These are phyloP conservation scores for Numenius phaeopus DNA, from an alignment of 2,797 vertebrate species.

Conservation along the genomic window DNA sequence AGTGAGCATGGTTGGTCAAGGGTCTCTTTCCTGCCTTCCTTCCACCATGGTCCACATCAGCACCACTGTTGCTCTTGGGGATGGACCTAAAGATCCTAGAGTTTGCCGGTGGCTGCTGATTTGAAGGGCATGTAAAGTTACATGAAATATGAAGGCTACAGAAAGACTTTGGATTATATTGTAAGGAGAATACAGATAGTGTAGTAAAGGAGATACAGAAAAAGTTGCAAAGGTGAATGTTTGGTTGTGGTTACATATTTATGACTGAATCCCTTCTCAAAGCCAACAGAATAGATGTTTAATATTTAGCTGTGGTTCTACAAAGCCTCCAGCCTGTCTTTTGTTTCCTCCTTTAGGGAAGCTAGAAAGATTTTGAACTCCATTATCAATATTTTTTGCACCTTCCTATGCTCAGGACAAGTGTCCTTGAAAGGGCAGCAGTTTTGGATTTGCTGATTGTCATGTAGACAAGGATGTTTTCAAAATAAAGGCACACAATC, in stretches of 20 bases:
- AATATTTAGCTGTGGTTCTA: not conserved
- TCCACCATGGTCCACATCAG: not conserved
- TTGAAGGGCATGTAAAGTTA: not conserved
- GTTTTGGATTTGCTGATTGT: slow-evolving; percentile 31
- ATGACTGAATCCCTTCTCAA: not conserved
- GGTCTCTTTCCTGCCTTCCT: not conserved
- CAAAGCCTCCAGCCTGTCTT: not conserved
- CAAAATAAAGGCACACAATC: slow-evolving; percentile 51
- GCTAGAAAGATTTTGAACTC: not conserved
- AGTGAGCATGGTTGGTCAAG: not conserved
- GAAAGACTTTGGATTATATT: not conserved
- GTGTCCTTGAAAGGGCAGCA: slow-evolving; percentile 49
- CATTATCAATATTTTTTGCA: slow-evolving; percentile 5
- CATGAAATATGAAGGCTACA: not conserved
- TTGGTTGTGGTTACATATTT: not conserved
- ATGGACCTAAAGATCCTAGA: not conserved
- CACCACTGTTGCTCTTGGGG: not conserved
- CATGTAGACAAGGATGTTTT: slow-evolving; percentile 55
- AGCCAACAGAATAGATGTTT: not conserved
- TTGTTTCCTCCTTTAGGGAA: not conserved
- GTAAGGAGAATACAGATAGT: not conserved
- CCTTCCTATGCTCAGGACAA: slow-evolving; percentile 15
- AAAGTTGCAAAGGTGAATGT: not conserved
- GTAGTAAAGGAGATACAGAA: not conserved
- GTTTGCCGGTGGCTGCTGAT: not conserved